A percentile compares a stretch with the other conserved stretches of the same genome.
phyloP scores from a whole-genome alignment of 2,113 vertebrate genomes.

The Smithornis capensis region DNA sequence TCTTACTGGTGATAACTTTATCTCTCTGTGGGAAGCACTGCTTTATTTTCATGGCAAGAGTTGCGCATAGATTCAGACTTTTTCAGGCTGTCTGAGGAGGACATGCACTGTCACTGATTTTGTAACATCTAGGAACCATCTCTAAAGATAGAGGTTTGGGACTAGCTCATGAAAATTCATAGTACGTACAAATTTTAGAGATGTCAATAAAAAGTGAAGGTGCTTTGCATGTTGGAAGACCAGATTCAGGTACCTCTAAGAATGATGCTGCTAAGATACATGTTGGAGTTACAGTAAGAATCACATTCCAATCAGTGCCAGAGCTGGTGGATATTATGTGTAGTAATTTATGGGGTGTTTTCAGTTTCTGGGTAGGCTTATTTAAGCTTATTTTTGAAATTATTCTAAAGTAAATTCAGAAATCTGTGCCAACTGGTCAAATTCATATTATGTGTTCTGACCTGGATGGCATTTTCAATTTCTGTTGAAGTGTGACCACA shows the following conservation, averaged over 20 bases:
- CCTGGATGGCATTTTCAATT: neutral
- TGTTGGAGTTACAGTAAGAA: neutral
- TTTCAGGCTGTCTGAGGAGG: neutral
- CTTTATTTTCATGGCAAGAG: neutral
- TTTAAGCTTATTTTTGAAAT: neutral
- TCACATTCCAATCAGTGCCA: neutral
- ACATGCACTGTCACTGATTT: neutral
- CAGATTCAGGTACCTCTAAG: neutral
- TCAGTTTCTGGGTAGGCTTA: neutral
- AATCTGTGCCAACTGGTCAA: neutral
- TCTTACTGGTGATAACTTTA: neutral
- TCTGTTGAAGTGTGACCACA: neutral
- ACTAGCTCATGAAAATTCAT: neutral
- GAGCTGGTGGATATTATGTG: neutral
- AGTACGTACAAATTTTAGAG: neutral
- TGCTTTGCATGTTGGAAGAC: neutral
- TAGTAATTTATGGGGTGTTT: neutral
- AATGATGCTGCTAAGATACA: neutral
- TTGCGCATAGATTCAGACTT: neutral
- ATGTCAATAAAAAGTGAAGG: neutral
- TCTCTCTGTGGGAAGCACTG: neutral
- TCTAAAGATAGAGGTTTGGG: neutral
- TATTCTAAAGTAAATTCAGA: neutral
- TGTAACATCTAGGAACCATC: neutral
- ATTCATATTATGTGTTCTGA: neutral